Evolutionary conservation across 2,113 vertebrate genomes (phyloP).

Genomic region (Fulica atra): DNA sequence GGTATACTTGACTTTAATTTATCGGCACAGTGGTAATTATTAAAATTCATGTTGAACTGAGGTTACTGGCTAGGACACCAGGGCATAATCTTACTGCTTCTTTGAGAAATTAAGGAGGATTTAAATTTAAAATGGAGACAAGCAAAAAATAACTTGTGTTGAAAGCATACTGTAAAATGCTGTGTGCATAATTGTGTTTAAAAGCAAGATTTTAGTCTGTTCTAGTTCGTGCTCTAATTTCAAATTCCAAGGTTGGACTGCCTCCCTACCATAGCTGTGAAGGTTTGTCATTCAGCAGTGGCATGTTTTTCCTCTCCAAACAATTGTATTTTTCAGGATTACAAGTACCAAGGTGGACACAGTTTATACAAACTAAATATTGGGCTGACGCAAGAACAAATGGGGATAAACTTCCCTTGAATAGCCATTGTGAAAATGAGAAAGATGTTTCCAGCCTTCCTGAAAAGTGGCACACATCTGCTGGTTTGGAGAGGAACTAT

Average conservation of each 20-base stretch:
- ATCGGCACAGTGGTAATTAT: constrained; percentile 22
- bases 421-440: background rate
- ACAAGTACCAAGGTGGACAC: background rate
- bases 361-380: background rate
- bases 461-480: background rate
- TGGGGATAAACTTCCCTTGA: background rate
- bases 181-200: background rate
- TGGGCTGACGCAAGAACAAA: background rate
- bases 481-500: background rate
- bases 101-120: constrained; percentile 33
- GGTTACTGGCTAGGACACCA: background rate
- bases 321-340: background rate
- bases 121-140: background rate
- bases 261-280: background rate
- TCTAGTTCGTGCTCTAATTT: background rate
- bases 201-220: background rate
- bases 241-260: background rate
- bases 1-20: constrained; percentile 17
- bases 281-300: background rate
- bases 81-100: background rate
- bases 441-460: background rate
- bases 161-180: background rate
- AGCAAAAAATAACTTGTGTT: background rate
- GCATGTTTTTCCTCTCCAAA: background rate
- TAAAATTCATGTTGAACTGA: constrained; percentile 1